Evolutionary conservation across 2,797 vertebrate species (phyloP).

Genomic region (Distichodus sexfasciatus): DNA sequence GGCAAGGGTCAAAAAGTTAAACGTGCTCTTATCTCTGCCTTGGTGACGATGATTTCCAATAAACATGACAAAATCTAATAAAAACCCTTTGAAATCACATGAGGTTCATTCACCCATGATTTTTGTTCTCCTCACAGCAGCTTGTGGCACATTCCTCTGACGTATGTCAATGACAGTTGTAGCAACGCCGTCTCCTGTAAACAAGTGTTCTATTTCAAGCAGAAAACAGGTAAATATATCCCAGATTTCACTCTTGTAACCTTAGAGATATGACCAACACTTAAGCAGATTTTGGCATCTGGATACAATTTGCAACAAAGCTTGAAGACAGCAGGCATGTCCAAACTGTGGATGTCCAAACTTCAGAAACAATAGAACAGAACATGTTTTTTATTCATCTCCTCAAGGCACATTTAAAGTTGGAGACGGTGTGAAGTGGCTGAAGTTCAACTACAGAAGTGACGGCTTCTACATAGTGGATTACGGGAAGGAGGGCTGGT

Average conservation of each 20-base stretch:
- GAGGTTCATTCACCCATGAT: background rate
- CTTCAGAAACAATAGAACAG: background rate
- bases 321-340: no score
- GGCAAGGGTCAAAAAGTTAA: background rate
- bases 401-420: conserved; percentile 77
- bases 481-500: conserved; percentile 81
- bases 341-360: no score
- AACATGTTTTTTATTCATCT: background rate
- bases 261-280: background rate
- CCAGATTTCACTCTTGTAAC: background rate
- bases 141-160: conserved; percentile 91
- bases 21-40: background rate
- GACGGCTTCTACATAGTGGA: conserved; percentile 91
- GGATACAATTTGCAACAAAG: background rate
- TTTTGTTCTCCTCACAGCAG: conserved; percentile 61
- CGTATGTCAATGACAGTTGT: conserved; percentile 80
- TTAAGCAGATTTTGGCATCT: background rate
- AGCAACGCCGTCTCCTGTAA: conserved; percentile 66
- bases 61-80: background rate
- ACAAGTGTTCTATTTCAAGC: conserved; percentile 74
- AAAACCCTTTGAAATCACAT: background rate
- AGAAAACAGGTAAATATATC: conserved; percentile 79
- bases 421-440: conserved; percentile 79
- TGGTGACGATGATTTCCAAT: background rate
- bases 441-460: conserved; percentile 89